Base-by-base conservation (phyloP, 2,113 vertebrate species). In the Chinchilla lanigera region DNA sequence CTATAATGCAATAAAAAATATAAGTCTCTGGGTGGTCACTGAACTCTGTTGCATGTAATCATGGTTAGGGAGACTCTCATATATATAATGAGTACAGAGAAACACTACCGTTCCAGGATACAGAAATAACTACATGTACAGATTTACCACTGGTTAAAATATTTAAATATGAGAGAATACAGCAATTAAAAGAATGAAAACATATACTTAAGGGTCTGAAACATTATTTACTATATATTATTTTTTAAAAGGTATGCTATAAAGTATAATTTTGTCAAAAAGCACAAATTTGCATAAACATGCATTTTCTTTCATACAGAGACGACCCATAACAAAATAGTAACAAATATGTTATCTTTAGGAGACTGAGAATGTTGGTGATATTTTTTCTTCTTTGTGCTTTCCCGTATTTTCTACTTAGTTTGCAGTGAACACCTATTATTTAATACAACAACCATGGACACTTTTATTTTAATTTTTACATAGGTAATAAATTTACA, bases 191-290 rank as follows among this genome's bases (percentile, higher is more conserved):
- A 52, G 13, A 94, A 82, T 47, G 26, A 94, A 61, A 86, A 69
- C 61, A 91, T 93, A 84, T 60, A 91, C 3, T 47, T 89, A 86
- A 95, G 50, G 44, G 88, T 71, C 47, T 89, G n/a, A 33, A 95
- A 95, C 47, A 86, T 44, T 61, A 73, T 10, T 86, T 93, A 54
- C 0, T 58, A 80, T 22, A 65, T 44, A 30, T 11, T 38, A 14
- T 12, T 71, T n/a, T 30, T 61, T 73, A 73, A 82, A 83, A 26
- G 52, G 30, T 13, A 93, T 47, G 28, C 52, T 92, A n/a, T 11
- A 77, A 97, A 92, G 65, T 56, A 80, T 41, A 56, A 75, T 84
- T 77, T 69, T 69, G 8, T 56, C 54, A 97, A 95, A 90, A 82
- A n/a, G 24, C 80, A 89, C n/a, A 96, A 90, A 58, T 85, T 1